Evolutionary conservation across 2,888 invertebrate genomes (phyloP), one percentile per base, ranked within the genome.

Genomic region (Acleris holmiana): DNA sequence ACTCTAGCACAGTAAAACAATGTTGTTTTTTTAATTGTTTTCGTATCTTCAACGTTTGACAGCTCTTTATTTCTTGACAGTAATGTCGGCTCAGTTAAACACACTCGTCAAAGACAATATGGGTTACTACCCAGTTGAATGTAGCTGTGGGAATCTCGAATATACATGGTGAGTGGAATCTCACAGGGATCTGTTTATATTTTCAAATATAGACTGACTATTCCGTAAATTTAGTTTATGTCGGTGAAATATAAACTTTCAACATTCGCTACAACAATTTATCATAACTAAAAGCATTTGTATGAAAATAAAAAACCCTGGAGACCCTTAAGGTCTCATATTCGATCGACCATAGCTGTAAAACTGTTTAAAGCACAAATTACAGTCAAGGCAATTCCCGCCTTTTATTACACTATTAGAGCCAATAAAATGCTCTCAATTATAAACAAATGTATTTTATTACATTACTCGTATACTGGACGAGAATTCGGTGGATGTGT

Each of bases 371-470:
- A 46, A 60, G 59, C 60, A 65, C 77, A 80, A 82, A 82, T 82
- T 81, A 82, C 82, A 79, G 76, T 72, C 71, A 75, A 73, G 76
- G 80, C 80, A 81, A 80, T 83, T 81, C 78, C 80, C 83, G 76
- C 77, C 74, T 86, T 86, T 88, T 86, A 88, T 86, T 82, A 82
- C 78, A 68, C 83, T 74, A 85, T 86, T 85, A 86, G 83, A 84
- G 80, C 83, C 83, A 83, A 85, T 65, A 65, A 85, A 82, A 78
- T 79, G 76, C 78, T 78, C 76, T 76, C 85, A 82, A 83, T 86
- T 86, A 81, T 86, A 86, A 86, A 87, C 87, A 87, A 78, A 76
- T 72, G 74, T 75, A 74, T 83, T 86, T 87, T 86, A 87, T 85
- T 82, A 75, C 79, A 70, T 76, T 77, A 71, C 76, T 75, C 76